A percentile compares a stretch with the other conserved stretches of the same genome.
These are phyloP conservation scores for Sphaeramia orbicularis DNA, from an alignment of 2,797 vertebrate genomes.

Conservation along the genomic window DNA sequence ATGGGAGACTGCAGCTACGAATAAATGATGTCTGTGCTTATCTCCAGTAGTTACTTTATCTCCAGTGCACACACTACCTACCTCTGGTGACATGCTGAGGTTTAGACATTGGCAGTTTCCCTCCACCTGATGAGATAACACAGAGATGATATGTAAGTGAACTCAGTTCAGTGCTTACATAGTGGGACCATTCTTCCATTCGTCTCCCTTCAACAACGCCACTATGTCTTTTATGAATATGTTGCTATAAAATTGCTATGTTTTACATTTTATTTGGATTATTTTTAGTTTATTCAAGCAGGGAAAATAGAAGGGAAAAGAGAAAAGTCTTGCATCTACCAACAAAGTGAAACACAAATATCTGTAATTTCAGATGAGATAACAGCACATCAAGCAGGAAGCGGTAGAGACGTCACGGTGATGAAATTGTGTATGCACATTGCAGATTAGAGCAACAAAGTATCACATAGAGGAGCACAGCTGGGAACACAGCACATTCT, in stretches of 20 bases:
- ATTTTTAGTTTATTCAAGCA: neutral
- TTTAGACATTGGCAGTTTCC: slow-evolving; percentile 19
- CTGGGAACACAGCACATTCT: neutral
- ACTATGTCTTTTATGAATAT: neutral
- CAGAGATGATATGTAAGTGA: neutral
- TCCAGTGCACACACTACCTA: slow-evolving; percentile 22
- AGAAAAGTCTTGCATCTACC: neutral
- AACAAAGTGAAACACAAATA: slow-evolving; percentile 5
- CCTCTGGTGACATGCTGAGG: neutral
- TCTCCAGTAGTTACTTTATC: too few species aligned
- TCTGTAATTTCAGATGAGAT: slow-evolving; percentile 43
- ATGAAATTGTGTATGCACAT: slow-evolving; percentile 10
- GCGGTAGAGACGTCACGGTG: slow-evolving; percentile 46
- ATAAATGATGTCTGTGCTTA: too few species aligned
- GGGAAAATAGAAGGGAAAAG: neutral
- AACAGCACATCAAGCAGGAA: slow-evolving; percentile 57
- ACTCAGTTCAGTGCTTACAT: too few species aligned
- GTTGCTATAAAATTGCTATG: too few species aligned
- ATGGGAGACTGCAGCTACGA: too few species aligned
- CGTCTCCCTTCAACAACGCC: neutral
- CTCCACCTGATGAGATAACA: slow-evolving; percentile 31
- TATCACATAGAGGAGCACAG: neutral
- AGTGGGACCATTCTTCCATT: neutral
- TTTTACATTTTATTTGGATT: too few species aligned
- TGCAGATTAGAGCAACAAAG: slow-evolving; percentile 15